phyloP scores from a whole-genome alignment of 1,140 invertebrate species.

The Choristoneura fumiferana region DNA sequence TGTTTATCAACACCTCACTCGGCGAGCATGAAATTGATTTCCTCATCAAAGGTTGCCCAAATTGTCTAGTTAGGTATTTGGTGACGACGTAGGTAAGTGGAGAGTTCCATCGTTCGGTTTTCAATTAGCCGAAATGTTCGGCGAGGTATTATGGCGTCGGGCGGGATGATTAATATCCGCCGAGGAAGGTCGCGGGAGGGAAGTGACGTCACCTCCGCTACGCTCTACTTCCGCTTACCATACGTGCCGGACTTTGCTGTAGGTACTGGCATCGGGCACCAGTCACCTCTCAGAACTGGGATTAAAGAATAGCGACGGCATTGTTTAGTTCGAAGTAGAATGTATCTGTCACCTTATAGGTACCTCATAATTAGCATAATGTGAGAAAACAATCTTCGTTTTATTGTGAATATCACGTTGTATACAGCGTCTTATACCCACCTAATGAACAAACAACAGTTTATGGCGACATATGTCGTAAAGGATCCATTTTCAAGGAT shows the following conservation, averaged over 20 bases:
- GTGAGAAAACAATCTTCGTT: background rate
- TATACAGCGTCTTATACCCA: background rate
- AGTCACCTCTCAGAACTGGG: too few relatives aligned
- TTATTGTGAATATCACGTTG: background rate
- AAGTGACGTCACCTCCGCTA: conserved; percentile 59
- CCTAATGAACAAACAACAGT: too few relatives aligned
- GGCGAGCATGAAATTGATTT: conserved; percentile 14
- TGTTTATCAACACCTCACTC: too few relatives aligned
- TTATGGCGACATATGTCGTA: background rate
- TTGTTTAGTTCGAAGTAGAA: background rate
- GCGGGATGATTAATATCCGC: conserved; percentile 72
- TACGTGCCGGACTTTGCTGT: conserved; percentile 29
- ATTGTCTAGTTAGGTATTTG: conserved; percentile 20
- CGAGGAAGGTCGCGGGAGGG: conserved; percentile 55
- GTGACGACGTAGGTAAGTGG: too few relatives aligned
- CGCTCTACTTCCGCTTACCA: conserved; percentile 48
- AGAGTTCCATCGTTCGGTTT: conserved; percentile 24
- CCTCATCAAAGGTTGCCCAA: conserved; percentile 21
- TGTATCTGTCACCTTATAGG: background rate
- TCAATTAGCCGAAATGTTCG: conserved; percentile 34
- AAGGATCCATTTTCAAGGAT: conserved; percentile 10
- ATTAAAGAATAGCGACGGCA: too few relatives aligned
- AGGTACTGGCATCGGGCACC: background rate
- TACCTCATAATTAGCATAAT: conserved; percentile 8
- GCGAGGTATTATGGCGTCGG: conserved; percentile 7